These are phyloP conservation scores for Bombus turneri DNA, from an alignment of 1,140 invertebrate species.

Conservation along the genomic window DNA sequence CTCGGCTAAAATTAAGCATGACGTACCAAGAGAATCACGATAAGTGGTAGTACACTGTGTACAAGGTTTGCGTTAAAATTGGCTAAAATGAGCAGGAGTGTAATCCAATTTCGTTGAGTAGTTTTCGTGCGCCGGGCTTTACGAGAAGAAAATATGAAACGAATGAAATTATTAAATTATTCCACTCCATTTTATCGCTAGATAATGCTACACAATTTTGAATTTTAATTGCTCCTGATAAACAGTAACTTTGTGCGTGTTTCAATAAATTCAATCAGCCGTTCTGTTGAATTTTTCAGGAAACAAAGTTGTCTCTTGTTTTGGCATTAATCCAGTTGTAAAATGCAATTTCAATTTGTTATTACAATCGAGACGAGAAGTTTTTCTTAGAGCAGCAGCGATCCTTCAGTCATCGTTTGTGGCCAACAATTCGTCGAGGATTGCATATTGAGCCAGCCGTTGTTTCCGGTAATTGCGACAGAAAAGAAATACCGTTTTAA, in stretches of 20 bases:
- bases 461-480: constrained; percentile 26
- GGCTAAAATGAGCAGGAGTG: constrained; percentile 33
- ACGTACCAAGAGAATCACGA: constrained; percentile 35
- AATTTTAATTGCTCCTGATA: background rate
- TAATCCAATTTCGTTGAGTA: constrained; percentile 46
- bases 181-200: constrained; percentile 9
- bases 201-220: constrained; percentile 2
- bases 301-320: background rate
- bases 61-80: constrained; percentile 29
- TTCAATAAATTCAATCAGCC: background rate
- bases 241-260: background rate
- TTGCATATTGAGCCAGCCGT: background rate
- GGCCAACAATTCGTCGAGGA: background rate
- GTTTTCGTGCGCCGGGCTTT: background rate
- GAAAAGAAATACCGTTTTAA: constrained; percentile 36
- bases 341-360: background rate
- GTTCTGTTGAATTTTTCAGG: too few relatives aligned
- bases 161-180: constrained; percentile 43
- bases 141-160: constrained; percentile 36
- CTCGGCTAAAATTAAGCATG: background rate
- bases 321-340: background rate
- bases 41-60: constrained; percentile 15
- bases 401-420: background rate
- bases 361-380: background rate
- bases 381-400: background rate